Conservation (phyloP, 2,888 invertebrate species). For the Nephrotoma guestfalica region DNA sequence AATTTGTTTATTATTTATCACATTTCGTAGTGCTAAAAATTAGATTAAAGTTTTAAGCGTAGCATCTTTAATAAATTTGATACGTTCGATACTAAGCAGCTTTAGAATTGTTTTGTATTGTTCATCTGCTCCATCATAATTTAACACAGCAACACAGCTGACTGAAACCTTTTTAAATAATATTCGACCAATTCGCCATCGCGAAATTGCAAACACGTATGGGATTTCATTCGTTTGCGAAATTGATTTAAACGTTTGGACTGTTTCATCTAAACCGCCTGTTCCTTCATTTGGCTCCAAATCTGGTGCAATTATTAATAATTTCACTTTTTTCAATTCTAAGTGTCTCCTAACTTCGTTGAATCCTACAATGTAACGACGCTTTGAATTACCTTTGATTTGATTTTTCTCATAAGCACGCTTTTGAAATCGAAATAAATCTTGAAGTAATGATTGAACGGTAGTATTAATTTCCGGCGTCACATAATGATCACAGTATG, state of each 20-base stretch:
- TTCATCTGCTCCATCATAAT: constrained; percentile 45
- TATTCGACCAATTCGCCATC: constrained; percentile 39
- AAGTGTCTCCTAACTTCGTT: constrained; percentile 44
- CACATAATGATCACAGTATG: constrained; percentile 44
- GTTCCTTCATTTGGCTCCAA: constrained; percentile 34
- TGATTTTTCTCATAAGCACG: constrained; percentile 42
- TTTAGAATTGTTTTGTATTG: constrained; percentile 18
- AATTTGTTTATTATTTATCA: not conserved
- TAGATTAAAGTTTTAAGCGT: not conserved
- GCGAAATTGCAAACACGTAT: constrained; percentile 41
- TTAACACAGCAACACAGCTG: constrained; percentile 45
- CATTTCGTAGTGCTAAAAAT: not conserved
- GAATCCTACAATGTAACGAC: constrained; percentile 45
- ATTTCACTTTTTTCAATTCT: constrained; percentile 40
- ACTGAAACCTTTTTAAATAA: constrained; percentile 43
- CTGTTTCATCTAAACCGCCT: constrained; percentile 42
- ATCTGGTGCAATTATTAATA: constrained; percentile 47
- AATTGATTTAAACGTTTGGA: constrained; percentile 34
- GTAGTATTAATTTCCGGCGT: constrained; percentile 37
- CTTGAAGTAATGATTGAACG: constrained; percentile 35
- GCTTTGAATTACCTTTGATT: constrained; percentile 39
- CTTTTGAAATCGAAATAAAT: constrained; percentile 45
- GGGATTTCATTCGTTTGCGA: constrained; percentile 38
- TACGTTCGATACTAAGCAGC: constrained; percentile 16
- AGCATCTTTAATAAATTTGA: not conserved